Base-by-base conservation (phyloP, 2,113 vertebrate genomes). In the Daboia siamensis region DNA sequence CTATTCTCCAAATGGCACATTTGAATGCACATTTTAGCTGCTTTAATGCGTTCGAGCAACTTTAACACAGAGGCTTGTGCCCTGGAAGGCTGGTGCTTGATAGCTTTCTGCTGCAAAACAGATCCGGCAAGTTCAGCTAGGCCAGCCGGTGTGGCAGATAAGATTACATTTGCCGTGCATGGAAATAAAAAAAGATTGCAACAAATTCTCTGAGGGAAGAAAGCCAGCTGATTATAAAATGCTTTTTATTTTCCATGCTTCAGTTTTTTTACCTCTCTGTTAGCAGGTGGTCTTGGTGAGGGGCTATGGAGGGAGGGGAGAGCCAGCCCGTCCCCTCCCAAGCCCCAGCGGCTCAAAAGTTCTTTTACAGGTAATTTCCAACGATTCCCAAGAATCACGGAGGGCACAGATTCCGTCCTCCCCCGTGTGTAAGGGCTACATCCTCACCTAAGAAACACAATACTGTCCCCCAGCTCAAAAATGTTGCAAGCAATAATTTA, bases 121-220 rank as follows among this genome's bases (percentile, higher is more conserved):
- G 20, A 74, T 46, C 0, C 1, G 1, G 87, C 0, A 24, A 87
- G 90, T 4, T 0, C 64, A 94, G 94, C 95, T 1, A 86, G 94
- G 93, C 86, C 94, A 93, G 95, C 92, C 93, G 12, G 94, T 93
- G 44, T 0, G 0, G 24, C 0, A 90, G 93, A 96, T 94, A 94
- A 96, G 92, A 95, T 94, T 92, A 90, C 94, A 93, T 94, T 97
- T 61, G 89, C 94, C 93, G 93, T 51, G n/a, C 93, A n/a, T 56
- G 94, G 54, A 94, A 96, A 96, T 91, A 94, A 96, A 93, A 96
- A 93, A 96, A 96, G 93, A 93, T 95, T 94, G 95, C 92, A 94
- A 96, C 93, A 95, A 97, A 96, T 9, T 94, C 94, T 94, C 86
- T 39, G 93, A 95, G 95, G 93, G 95, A 74, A 88, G 91, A 93